These are phyloP conservation scores for Hymenochirus boettgeri DNA, from an alignment of 2,113 vertebrate species.

Conservation along the genomic window DNA sequence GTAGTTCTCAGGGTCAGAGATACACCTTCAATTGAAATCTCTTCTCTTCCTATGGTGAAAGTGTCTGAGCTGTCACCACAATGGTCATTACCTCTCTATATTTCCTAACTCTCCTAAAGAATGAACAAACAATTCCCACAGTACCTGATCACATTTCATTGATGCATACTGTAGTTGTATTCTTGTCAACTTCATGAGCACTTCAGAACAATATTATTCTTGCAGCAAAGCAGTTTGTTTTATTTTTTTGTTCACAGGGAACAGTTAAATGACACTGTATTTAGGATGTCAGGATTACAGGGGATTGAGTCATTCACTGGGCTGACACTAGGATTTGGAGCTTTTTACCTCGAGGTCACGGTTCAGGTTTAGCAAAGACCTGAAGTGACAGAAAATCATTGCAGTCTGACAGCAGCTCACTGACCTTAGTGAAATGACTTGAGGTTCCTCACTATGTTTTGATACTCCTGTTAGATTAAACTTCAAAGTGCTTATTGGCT, in stretches of 20 bases:
- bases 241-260: too few species aligned
- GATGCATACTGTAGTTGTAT: too few species aligned
- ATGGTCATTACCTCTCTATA: too few species aligned
- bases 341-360: conserved; percentile 15
- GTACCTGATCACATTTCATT: too few species aligned
- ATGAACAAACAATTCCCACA: not conserved
- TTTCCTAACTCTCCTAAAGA: too few species aligned
- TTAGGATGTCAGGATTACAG: conserved; percentile 17
- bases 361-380: conserved; percentile 28
- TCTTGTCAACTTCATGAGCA: too few species aligned
- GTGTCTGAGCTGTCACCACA: too few species aligned
- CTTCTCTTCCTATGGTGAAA: too few species aligned
- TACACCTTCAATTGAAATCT: too few species aligned
- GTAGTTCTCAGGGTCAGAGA: too few species aligned
- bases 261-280: conserved; percentile 2
- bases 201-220: too few species aligned
- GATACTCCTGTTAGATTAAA: conserved; percentile 9
- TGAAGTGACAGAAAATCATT: conserved; percentile 35
- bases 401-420: conserved; percentile 9
- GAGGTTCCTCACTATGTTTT: conserved; percentile 1
- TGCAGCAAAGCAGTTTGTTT: too few species aligned
- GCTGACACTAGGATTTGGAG: conserved; percentile 12
- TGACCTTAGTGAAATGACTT: conserved; percentile 22
- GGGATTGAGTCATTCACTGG: conserved; percentile 8
- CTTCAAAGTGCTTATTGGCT: not conserved